Base-by-base conservation (phyloP, 2,888 invertebrate genomes). In the Standfussiana lucernea region DNA sequence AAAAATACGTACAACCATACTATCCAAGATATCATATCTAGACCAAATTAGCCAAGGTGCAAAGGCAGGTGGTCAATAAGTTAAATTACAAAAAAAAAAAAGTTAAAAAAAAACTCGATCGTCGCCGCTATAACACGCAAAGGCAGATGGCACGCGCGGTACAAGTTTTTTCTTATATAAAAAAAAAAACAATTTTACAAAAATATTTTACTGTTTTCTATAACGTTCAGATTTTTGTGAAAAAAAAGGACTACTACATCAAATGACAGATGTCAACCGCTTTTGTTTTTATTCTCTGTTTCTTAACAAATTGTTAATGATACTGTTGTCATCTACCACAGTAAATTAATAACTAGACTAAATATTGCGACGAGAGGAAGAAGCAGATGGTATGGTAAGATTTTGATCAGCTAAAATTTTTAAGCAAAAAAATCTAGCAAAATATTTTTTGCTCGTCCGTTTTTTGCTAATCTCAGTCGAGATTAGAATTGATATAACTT, bases 71-170 rank as follows among this genome's bases (percentile, higher is more conserved):
- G 89, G 79, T n/a, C 66, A 72, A 40, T 65, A 76, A 77, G 40
- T 37, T 47, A 76, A 77, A 86, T 85, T 77, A 72, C 74, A 81
- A 79, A 77, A 80, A 76, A 83, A 80, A 86, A 72, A 64, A 28
- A 11, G 0, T 13, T 4, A 66, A 82, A 82, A 73, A 87, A 84
- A 80, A 75, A 76, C 53, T 69, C 72, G 79, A 78, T 82, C 76
- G 76, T 83, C 71, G 75, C 2, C 24, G 59, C 65, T 61, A 78
- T 70, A 79, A 79, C 76, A 83, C 77, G 85, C 62, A 71, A 67
- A 76, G 81, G 88, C 90, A 90, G 91, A 88, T 91, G 91, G 87
- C 91, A 90, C 90, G 90, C 79, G 91, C 88, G 75, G 18, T 24
- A 42, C 37, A 59, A 24, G 70, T 67, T 77, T 76, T 79, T 72